Evolutionary conservation across 2,888 invertebrate species (phyloP), one percentile per base, ranked within the genome.

Genomic region (Colletes collaris): DNA sequence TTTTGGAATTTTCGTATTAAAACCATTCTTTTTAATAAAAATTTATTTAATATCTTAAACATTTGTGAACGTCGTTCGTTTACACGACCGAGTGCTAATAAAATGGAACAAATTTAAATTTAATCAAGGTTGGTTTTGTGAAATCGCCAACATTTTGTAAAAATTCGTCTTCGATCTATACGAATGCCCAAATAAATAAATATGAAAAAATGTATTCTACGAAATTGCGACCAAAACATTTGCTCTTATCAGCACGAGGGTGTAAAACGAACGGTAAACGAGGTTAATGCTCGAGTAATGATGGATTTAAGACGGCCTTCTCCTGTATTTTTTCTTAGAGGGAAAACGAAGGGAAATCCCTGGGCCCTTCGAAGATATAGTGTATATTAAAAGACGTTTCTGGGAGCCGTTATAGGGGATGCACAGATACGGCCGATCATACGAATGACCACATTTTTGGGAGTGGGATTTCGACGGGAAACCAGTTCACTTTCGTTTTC

Each of bases 341-440:
- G 60, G 55, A 60, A 53, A 66, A 65, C 72, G 64, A 79, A 87
- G 79, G 81, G 83, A 90, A 90, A 91, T 89, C 89, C 88, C 86
- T 64, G 66, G 86, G 85, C 87, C 89, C 88, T 77, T 88, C 87
- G 90, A 88, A 93, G 92, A 92, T 93, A 91, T 93, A 93, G 91
- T 92, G 93, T 93, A 92, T 93, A 93, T 93, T 92, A 92, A 93
- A 93, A 92, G 92, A 92, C 92, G 90, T 92, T 92, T 92, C 89
- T 86, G 87, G 88, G 83, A 65, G 79, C 72, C 76, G 75, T 75
- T 76, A 87, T 70, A 67, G 85, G 85, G 88, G 83, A 88, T 87
- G 87, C 86, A 82, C 74, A 73, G 85, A 84, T 82, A 87, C 87
- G 83, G 87, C 92, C 92, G 92, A 92, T 93, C 93, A 93, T 93